Evolutionary conservation across 2,888 invertebrate species (phyloP).

Genomic region (Ditula angustiorana): DNA sequence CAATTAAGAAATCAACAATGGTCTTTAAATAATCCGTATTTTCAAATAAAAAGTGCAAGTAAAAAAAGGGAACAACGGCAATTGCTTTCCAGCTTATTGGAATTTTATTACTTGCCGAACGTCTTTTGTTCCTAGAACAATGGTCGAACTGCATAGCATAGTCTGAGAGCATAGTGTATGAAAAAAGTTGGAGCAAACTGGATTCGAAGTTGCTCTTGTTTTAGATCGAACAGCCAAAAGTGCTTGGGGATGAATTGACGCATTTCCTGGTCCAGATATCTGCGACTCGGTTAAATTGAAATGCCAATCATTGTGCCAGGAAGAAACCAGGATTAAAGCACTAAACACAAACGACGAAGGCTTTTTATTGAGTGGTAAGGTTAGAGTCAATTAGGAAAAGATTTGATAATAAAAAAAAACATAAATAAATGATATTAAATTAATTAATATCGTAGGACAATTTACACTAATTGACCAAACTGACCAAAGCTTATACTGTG

Average conservation of each 20-base stretch:
- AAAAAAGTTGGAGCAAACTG: slow-evolving; percentile 3
- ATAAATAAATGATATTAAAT: too few species aligned
- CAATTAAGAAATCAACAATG: neutral
- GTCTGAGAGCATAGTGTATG: too few species aligned
- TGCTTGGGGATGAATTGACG: slow-evolving; percentile 55
- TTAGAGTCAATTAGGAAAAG: neutral
- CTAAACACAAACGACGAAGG: slow-evolving; percentile 1
- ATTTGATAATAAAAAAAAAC: too few species aligned
- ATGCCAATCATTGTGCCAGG: slow-evolving; percentile 66
- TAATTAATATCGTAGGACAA: too few species aligned
- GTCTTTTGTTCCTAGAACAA: slow-evolving; percentile 22
- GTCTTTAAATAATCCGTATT: neutral
- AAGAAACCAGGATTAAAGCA: slow-evolving; percentile 12
- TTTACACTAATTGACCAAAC: too few species aligned
- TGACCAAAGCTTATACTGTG: too few species aligned
- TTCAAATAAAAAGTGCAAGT: too few species aligned
- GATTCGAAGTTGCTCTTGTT: slow-evolving; percentile 12
- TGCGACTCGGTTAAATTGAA: slow-evolving; percentile 64
- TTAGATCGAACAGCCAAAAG: neutral
- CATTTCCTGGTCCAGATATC: slow-evolving; percentile 57
- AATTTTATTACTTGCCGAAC: slow-evolving; percentile 3
- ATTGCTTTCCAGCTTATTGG: slow-evolving; percentile 1
- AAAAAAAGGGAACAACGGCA: too few species aligned
- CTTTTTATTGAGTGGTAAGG: neutral
- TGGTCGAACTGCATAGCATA: slow-evolving; percentile 13